These are phyloP conservation scores for Okapia johnstoni DNA, from an alignment of 2,113 vertebrate genomes.

Conservation along the genomic window DNA sequence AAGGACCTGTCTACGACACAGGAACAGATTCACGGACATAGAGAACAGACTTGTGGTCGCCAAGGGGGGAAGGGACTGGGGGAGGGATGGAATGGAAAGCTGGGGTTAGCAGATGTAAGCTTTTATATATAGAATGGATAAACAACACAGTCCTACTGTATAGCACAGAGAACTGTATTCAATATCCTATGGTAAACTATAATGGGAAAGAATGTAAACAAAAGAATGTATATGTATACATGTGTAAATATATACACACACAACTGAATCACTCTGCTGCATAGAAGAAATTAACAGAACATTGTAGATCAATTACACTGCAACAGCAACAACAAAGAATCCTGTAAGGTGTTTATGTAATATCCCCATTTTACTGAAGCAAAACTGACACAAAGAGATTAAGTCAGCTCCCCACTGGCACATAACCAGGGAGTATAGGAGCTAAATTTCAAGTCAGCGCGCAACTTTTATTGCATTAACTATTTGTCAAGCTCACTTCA, in stretches of 20 bases:
- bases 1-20: neutral
- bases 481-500: neutral
- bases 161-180: neutral
- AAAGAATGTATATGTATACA: neutral
- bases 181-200: neutral
- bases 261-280: neutral
- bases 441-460: neutral
- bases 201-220: neutral
- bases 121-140: neutral
- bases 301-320: neutral
- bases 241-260: neutral
- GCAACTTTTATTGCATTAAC: neutral
- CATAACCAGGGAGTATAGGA: rapidly evolving
- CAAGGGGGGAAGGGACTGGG: neutral
- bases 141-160: neutral
- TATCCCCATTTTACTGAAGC: neutral
- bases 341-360: neutral
- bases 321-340: neutral
- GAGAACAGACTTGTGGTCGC: neutral
- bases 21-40: neutral
- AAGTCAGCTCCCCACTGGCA: neutral
- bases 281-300: neutral
- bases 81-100: neutral
- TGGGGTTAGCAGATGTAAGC: neutral
- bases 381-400: neutral